Evolutionary conservation across 53 echinoderm and acorn worm species (phyloP).

Genomic region (Glandiceps talaboti): DNA sequence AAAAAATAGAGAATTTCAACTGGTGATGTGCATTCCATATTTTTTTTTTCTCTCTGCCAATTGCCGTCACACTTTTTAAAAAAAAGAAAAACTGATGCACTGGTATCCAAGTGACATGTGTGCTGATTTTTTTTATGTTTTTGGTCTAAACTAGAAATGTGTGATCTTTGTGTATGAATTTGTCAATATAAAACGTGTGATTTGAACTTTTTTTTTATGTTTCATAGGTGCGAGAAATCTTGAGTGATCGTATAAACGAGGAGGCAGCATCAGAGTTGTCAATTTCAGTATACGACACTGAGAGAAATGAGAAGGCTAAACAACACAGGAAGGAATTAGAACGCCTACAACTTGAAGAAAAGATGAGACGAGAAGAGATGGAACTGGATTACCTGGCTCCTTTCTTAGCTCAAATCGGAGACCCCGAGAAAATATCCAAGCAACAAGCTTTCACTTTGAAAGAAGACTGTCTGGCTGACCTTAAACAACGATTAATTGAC

Average conservation of each 20-base stretch:
- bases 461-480: slow-evolving; percentile 90
- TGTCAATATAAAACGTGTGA: no score
- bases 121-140: no score
- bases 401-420: slow-evolving; percentile 94
- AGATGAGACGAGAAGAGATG: slow-evolving; percentile 97
- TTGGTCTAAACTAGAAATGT: no score
- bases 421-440: slow-evolving; percentile 79
- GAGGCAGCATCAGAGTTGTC: slow-evolving; percentile 84
- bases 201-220: no score
- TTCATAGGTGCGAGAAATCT: slow-evolving; percentile 73
- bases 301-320: slow-evolving; percentile 97
- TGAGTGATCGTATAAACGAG: slow-evolving; percentile 67
- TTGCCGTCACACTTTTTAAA: no score
- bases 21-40: no score
- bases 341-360: slow-evolving; percentile 89
- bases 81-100: no score
- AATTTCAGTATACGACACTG: slow-evolving; percentile 95
- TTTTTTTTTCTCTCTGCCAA: no score
- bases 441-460: slow-evolving; percentile 84
- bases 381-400: slow-evolving; percentile 97
- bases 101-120: no score
- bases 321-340: slow-evolving; percentile 89
- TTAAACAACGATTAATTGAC: slow-evolving; percentile 95
- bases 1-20: no score
- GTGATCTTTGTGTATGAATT: no score